Evolutionary conservation across 2,888 invertebrate genomes (phyloP).

Genomic region (Pachliopta kotzebuea): DNA sequence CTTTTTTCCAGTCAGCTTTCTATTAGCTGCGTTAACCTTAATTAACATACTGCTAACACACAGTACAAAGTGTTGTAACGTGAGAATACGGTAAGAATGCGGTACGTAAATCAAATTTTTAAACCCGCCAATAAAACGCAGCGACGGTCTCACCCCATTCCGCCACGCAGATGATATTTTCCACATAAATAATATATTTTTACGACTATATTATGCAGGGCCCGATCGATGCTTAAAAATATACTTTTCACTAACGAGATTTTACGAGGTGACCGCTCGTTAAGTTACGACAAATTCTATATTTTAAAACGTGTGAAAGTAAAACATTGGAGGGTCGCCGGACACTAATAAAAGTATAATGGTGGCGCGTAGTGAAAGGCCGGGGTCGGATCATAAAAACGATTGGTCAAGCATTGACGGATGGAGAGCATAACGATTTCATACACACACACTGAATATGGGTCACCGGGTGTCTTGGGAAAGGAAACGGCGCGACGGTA

Average conservation of each 20-base stretch:
- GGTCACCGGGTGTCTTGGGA: conserved; percentile 69
- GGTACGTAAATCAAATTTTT: conserved; percentile 37
- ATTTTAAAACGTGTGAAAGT: conserved; percentile 76
- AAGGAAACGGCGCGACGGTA: conserved; percentile 53
- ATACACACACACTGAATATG: conserved; percentile 58
- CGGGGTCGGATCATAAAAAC: conserved; percentile 62
- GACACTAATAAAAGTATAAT: conserved; percentile 58
- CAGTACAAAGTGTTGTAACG: conserved; percentile 21
- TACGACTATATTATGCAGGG: conserved; percentile 72
- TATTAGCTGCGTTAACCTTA: conserved; percentile 21
- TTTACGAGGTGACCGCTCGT: conserved; percentile 68
- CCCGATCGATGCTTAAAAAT: conserved; percentile 43
- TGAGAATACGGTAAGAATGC: conserved; percentile 27
- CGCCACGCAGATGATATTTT: conserved; percentile 40
- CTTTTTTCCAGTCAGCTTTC: conserved; percentile 17
- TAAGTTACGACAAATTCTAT: conserved; percentile 59
- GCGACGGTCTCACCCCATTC: conserved; percentile 32
- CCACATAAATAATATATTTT: conserved; percentile 63
- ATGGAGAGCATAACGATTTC: conserved; percentile 55
- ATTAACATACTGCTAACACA: conserved; percentile 25
- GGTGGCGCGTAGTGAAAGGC: conserved; percentile 46
- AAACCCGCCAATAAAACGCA: conserved; percentile 39
- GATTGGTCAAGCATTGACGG: conserved; percentile 74
- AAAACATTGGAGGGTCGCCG: conserved; percentile 61
- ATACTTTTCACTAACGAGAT: conserved; percentile 51